Evolutionary conservation across 2,113 vertebrate genomes (phyloP), one percentile per base, ranked within the genome.

Genomic region (Trochalopteron elliotii): DNA sequence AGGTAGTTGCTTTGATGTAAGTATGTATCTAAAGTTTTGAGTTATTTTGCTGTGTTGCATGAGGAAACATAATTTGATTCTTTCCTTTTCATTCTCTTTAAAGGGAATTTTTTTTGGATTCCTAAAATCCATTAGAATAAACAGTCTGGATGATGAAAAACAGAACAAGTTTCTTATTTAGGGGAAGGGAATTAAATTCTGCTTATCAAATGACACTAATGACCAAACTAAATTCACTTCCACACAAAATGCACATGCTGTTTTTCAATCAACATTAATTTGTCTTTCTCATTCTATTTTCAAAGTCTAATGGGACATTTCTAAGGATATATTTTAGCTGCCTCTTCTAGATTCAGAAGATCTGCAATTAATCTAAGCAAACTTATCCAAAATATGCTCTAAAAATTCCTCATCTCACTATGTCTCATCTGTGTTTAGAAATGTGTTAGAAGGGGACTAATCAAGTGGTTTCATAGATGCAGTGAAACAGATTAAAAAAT

Each of bases 301-400:
- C 90, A 67, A 91, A 91, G 87, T 69, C 69, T 82, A 93, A 93
- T 40, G 83, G 71, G 21, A 68, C 55, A 77, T 78, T 89, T 90
- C 81, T 90, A 88, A 72, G 63, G 83, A 95, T 91, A 24, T 50
- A 91, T 89, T 81, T 81, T 76, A 90, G 79, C 55, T 95, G 63
- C 50, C 31, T 60, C 53, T 93, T 67, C 75, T 39, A 45, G 50
- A 94, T 79, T 31, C 33, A 57, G 55, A 80, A 75, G 74, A 79
- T 71, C 55, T 87, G 57, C 44, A 94, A 91, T 81, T 93, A 93
- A 76, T 95, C 75, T 49, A 67, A 63, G 52, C 20, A 77, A 83
- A 72, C 37, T 83, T 85, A 63, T 64, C 80, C 49, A 92, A 93
- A 93, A 71, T 19, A 89, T 2, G 3, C 27, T 67, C 79, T 47